Base-by-base conservation (phyloP, 2,888 invertebrate species). In the Bugula neritina region DNA sequence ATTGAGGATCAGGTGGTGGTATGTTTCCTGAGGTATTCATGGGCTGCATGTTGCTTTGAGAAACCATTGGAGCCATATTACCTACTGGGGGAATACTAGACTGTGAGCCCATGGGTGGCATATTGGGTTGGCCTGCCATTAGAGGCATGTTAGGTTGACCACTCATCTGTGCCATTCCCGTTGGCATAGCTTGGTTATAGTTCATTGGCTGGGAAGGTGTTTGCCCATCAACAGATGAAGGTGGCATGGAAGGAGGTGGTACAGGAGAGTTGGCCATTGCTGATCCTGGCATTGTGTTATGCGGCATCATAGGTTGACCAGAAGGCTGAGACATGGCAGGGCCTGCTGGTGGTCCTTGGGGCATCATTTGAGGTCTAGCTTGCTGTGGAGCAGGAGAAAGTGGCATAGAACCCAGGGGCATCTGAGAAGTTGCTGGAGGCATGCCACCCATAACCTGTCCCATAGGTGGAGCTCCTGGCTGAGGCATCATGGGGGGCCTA, bases 401-500 rank as follows among this genome's bases (percentile, higher is more conserved):
- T 10, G 43, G 43, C 34, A 63, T 63, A 10, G 63, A 27, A 13
- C 17, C 25, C 13, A 10, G 63, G 31, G 21, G 63, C 63, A 63
- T 63, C 27, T 21, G 25, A 13, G 31, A n/a, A 29, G 17, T n/a
- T 5, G 63, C 2, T 63, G 29, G 63, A 31, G 63, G 63, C 55
- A 55, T 55, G 10, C 63, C 31, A 31, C 21, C 63, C 3, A 13
- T n/a, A 5, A 13, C 25, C n/a, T 27, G 17, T 31, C 10, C 10
- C 63, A 63, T 63, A 29, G 27, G 5, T 13, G 31, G 63, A 13
- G 29, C 25, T 25, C 63, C 63, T 31, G 63, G 31, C 31, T 63
- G 63, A 29, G 63, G 27, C 63, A 63, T 63, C 63, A 63, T 63
- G 27, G 63, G 63, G 27, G 31, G 63, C 29, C 13, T 29, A n/a